Evolutionary conservation across 53 echinoderm and acorn worm species (phyloP), one percentile per base, ranked within the genome.

Genomic region (Hippasteria phrygiana): DNA sequence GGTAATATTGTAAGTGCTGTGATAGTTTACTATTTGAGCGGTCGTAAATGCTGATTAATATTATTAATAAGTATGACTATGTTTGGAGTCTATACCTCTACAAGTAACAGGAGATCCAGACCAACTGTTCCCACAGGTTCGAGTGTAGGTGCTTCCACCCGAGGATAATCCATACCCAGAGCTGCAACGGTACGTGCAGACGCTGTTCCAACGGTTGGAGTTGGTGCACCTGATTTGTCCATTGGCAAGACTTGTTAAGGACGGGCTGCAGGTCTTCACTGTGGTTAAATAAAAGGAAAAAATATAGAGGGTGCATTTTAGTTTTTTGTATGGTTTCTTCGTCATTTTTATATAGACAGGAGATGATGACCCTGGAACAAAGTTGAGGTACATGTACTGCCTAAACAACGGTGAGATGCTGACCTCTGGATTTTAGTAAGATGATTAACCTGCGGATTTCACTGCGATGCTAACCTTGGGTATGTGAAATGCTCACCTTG

Each of bases 51-150:
- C n/a, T n/a, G n/a, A n/a, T n/a, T n/a, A n/a, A n/a, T n/a, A n/a
- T n/a, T n/a, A n/a, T 27, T 43, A 74, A 20, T 28, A 14, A 28
- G 5, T 20, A 74, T 74, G 20, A 22, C 29, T 14, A 51, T 51
- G 51, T 51, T 51, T 2, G 13, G 8, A 59, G 6, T 13, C 11
- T 24, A 4, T 59, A 94, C 94, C 94, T 89, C 32, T 40, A 59
- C 94, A 94, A 14, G 63, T 82, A 34, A 92, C 81, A 16, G 73
- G 46, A 1, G 94, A 40, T 53, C 92, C 94, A 45, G 89, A 89
- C 94, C 94, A 94, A 29, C 78, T 42, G 75, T n/a, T 47, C 18
- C 75, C 38, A 31, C 91, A 91, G 33, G 88, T 91, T 32, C 80
- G 53, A 38, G 79, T 50, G 24, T 32, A 43, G 24, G 78, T 43